These are phyloP conservation scores for Oceanodroma tethys DNA, from an alignment of 2,113 vertebrate species.

Conservation along the genomic window DNA sequence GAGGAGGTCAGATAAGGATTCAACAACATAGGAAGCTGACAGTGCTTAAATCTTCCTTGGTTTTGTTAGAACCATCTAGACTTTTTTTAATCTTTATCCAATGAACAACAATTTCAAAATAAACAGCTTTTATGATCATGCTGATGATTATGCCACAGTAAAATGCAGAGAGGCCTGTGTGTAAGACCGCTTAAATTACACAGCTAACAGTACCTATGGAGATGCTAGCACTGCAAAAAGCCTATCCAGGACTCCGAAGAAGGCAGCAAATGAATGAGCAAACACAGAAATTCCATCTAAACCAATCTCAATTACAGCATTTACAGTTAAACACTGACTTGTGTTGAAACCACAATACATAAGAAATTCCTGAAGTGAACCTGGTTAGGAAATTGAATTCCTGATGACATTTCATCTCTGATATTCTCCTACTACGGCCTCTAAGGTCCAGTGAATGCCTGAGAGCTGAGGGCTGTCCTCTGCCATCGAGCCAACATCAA, in stretches of 20 bases:
- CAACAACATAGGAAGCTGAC: neutral
- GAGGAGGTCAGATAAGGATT: neutral
- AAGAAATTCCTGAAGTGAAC: neutral
- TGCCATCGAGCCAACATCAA: rapidly evolving
- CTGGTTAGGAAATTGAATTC: neutral
- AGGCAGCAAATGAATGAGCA: neutral
- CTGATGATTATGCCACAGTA: neutral
- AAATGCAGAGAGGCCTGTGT: neutral
- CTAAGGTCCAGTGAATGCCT: neutral
- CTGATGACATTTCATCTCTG: neutral
- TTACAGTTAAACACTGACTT: neutral
- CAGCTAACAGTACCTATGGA: neutral
- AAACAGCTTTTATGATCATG: neutral
- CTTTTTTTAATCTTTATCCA: neutral
- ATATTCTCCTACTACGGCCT: neutral
- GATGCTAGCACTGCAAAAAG: neutral
- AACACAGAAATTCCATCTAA: neutral
- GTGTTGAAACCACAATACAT: neutral
- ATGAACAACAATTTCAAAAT: neutral
- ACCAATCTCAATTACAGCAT: neutral
- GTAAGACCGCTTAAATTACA: neutral
- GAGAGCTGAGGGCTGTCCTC: neutral
- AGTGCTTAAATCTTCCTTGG: neutral
- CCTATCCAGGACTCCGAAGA: neutral
- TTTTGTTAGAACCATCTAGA: neutral